Conservation (phyloP, 2,888 invertebrate genomes). For the Himalopsyche tibetana region DNA sequence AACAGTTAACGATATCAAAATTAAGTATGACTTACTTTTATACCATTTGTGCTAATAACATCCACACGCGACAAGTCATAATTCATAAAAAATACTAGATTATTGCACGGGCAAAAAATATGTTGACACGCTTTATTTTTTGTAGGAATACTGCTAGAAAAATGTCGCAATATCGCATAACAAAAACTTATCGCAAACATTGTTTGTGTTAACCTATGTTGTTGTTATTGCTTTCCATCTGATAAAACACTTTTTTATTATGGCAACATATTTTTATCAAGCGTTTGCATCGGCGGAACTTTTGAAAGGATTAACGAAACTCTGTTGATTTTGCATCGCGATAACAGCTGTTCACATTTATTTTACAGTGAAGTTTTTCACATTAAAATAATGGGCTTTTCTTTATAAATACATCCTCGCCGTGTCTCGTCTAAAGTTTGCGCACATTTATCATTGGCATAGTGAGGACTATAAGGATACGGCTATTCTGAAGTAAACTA, state of each 20-base stretch:
- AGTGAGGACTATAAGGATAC: neutral
- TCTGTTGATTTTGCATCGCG: neutral
- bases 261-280: conserved; percentile 10
- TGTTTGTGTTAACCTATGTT: too few relatives aligned
- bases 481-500: neutral
- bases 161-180: too few relatives aligned
- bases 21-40: too few relatives aligned
- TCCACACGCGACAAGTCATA: too few relatives aligned
- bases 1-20: too few relatives aligned
- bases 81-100: too few relatives aligned
- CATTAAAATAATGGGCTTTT: conserved; percentile 11
- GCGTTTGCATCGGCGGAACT: neutral
- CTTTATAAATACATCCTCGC: conserved; percentile 9
- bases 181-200: too few relatives aligned
- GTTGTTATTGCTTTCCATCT: too few relatives aligned
- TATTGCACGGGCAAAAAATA: too few relatives aligned
- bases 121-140: too few relatives aligned
- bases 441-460: neutral
- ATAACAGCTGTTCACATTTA: neutral
- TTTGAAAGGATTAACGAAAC: neutral
- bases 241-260: neutral
- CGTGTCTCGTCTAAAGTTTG: conserved; percentile 3
- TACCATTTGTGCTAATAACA: too few relatives aligned
- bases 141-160: too few relatives aligned
- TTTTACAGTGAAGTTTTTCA: neutral